phyloP scores from a whole-genome alignment of 2,797 vertebrate genomes.

The Periophthalmus magnuspinnatus region DNA sequence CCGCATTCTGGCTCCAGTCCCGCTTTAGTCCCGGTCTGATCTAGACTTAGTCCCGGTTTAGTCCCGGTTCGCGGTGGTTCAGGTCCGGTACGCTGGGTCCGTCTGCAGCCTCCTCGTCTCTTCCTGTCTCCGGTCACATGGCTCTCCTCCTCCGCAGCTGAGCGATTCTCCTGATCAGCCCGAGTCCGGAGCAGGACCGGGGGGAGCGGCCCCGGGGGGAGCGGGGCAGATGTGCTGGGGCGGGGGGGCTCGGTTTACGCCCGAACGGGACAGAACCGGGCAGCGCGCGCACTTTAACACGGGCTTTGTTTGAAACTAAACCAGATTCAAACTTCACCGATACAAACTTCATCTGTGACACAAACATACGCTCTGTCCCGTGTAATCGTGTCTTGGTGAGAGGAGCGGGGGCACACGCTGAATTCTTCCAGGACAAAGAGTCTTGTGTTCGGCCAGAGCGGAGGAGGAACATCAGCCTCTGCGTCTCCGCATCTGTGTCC shows the following conservation, averaged over 20 bases:
- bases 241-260: too few species aligned
- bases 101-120: neutral
- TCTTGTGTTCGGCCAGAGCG: neutral
- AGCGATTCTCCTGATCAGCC: too few species aligned
- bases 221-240: neutral
- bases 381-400: too few species aligned
- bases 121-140: neutral
- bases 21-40: neutral
- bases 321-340: too few species aligned
- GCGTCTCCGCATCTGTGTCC: neutral
- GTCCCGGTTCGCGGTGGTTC: neutral
- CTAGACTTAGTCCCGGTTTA: neutral
- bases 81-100: neutral
- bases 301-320: too few species aligned
- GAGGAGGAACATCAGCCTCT: neutral
- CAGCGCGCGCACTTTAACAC: too few species aligned
- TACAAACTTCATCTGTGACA: too few species aligned
- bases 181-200: neutral
- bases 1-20: conserved; percentile 44
- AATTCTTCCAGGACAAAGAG: neutral
- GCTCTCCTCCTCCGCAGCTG: neutral
- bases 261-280: too few species aligned
- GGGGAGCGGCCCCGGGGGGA: neutral
- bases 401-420: too few species aligned
- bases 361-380: too few species aligned